phyloP scores from a whole-genome alignment of 2,113 vertebrate species.

The Scomber japonicus region DNA sequence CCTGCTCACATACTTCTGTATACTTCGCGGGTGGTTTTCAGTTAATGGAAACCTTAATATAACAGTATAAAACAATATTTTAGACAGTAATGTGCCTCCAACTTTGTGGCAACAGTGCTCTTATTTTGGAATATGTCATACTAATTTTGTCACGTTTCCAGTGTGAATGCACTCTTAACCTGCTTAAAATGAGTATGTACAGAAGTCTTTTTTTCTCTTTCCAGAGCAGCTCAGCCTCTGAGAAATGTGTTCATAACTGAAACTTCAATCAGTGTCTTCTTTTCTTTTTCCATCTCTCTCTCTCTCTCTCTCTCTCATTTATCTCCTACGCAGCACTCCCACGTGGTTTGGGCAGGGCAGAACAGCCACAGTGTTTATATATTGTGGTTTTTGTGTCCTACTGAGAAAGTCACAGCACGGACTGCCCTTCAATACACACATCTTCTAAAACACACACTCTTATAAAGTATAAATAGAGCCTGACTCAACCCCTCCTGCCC shows the following conservation, averaged over 20 bases:
- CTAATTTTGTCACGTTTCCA: background rate
- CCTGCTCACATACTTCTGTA: too few relatives aligned
- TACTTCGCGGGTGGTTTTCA: too few relatives aligned
- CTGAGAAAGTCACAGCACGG: constrained; percentile 71
- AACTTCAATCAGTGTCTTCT: background rate
- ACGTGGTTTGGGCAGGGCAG: constrained; percentile 43
- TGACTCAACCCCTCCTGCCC: constrained; percentile 65
- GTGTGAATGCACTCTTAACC: background rate
- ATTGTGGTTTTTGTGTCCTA: constrained; percentile 52
- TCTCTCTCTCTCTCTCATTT: constrained; percentile 35
- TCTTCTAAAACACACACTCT: constrained; percentile 34
- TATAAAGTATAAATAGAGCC: constrained; percentile 63
- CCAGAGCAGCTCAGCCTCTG: background rate
- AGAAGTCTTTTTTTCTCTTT: background rate
- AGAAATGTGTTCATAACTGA: constrained; percentile 12
- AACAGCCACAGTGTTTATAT: constrained; percentile 47
- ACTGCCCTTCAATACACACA: constrained; percentile 33
- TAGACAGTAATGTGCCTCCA: too few relatives aligned
- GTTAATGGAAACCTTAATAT: too few relatives aligned
- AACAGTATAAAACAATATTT: too few relatives aligned
- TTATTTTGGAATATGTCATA: too few relatives aligned
- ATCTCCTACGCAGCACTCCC: constrained; percentile 42
- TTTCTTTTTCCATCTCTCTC: constrained; percentile 11
- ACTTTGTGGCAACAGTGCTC: too few relatives aligned
- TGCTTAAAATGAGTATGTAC: background rate